Evolutionary conservation across 2,888 invertebrate species (phyloP).

Genomic region (Hirtodrosophila duncani): DNA sequence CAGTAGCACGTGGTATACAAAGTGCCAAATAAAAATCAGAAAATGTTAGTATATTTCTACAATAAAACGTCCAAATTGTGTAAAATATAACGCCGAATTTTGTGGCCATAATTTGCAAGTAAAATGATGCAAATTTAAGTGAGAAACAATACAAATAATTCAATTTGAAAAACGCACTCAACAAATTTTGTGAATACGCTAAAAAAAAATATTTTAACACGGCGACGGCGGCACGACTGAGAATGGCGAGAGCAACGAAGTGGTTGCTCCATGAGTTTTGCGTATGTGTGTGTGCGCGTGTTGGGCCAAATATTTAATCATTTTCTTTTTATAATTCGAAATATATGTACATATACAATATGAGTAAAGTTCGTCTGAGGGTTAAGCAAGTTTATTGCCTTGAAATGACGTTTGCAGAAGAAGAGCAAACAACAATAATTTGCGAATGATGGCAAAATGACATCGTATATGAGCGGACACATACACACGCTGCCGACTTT

Average conservation of each 20-base stretch:
- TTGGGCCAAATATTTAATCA: slow-evolving; percentile 35
- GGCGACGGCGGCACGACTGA: slow-evolving; percentile 52
- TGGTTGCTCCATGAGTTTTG: slow-evolving; percentile 41
- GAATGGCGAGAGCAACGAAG: slow-evolving; percentile 45
- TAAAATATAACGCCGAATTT: slow-evolving; percentile 25
- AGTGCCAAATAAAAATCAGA: slow-evolving; percentile 78
- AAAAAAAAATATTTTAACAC: slow-evolving; percentile 54
- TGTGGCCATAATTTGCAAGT: slow-evolving; percentile 24
- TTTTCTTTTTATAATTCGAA: slow-evolving; percentile 16
- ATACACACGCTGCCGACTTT: background rate
- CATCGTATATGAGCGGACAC: slow-evolving; percentile 22
- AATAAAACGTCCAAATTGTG: slow-evolving; percentile 41
- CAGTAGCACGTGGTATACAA: slow-evolving; percentile 79
- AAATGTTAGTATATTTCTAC: slow-evolving; percentile 77
- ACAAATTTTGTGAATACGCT: slow-evolving; percentile 45
- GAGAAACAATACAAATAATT: slow-evolving; percentile 36
- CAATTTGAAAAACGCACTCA: slow-evolving; percentile 37
- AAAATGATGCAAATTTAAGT: slow-evolving; percentile 39
- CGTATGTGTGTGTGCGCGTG: slow-evolving; percentile 32
- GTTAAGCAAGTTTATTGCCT: slow-evolving; percentile 34
- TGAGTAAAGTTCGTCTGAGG: slow-evolving; percentile 20
- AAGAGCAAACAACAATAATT: slow-evolving; percentile 13
- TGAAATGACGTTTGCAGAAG: slow-evolving; percentile 3
- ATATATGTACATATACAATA: slow-evolving; percentile 6
- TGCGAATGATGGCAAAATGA: slow-evolving; percentile 30